A percentile compares a stretch with the other conserved stretches of the same genome.
Evolutionary conservation across 2,888 invertebrate species (phyloP).

Genomic region (Stenurella melanura): DNA sequence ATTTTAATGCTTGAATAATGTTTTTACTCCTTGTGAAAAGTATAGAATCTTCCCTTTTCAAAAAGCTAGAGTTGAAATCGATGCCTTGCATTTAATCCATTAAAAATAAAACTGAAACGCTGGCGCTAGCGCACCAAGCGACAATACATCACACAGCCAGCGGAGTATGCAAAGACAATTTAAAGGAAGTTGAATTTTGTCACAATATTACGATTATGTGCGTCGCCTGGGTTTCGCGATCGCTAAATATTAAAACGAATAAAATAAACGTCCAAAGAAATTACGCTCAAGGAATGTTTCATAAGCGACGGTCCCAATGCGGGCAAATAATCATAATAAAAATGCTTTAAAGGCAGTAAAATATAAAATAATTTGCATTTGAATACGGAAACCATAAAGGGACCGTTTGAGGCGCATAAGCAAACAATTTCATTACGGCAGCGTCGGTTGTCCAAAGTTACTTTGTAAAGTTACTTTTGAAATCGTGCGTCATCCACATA

Average conservation of each 20-base stretch:
- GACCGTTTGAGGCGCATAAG: constrained; percentile 34
- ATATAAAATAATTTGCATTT: constrained; percentile 46
- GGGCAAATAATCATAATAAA: constrained; percentile 31
- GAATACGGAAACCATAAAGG: constrained; percentile 46
- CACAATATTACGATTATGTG: no score
- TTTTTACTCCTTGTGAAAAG: no score
- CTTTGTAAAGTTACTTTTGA: constrained; percentile 12
- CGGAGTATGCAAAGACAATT: no score
- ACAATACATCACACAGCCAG: no score
- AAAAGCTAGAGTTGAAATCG: no score
- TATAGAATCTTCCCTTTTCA: no score
- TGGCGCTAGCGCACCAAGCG: no score
- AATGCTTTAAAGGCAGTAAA: constrained; percentile 27
- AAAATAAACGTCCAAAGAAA: constrained; percentile 22
- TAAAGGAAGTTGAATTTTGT: no score
- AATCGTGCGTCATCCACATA: constrained; percentile 14
- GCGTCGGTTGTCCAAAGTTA: constrained; percentile 24
- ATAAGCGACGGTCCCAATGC: constrained; percentile 3
- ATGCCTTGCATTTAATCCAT: no score
- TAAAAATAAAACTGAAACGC: no score
- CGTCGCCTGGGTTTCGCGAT: no score
- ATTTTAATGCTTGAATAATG: no score
- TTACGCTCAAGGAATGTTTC: constrained; percentile 15
- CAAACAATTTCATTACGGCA: constrained; percentile 47
- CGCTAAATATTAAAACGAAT: constrained; percentile 9